These are phyloP conservation scores for Neuroterus valhalla DNA, from an alignment of 1,140 invertebrate species.

Conservation along the genomic window DNA sequence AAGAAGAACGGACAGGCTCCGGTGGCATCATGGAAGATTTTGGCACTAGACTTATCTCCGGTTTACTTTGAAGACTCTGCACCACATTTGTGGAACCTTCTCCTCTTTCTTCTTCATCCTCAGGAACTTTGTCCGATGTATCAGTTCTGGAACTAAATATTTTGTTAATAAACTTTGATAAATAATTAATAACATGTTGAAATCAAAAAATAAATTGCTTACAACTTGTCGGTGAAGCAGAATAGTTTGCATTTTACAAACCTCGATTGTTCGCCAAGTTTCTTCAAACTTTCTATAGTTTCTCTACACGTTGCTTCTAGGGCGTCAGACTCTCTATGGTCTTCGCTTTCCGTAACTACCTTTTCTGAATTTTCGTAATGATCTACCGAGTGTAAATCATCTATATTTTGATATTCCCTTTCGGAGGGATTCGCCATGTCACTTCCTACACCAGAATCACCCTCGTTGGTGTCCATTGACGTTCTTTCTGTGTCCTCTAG, in stretches of 20 bases:
- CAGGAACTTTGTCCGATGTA: conserved; percentile 38
- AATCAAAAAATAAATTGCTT: background rate
- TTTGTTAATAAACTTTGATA: background rate
- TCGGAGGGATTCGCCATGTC: conserved; percentile 72
- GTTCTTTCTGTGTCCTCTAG: conserved; percentile 67
- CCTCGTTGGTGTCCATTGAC: conserved; percentile 69
- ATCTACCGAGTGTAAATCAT: conserved; percentile 63
- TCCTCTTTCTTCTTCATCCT: conserved; percentile 44
- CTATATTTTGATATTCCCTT: conserved; percentile 70
- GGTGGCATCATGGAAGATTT: conserved; percentile 54
- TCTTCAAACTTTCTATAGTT: conserved; percentile 72
- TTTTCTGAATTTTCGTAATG: conserved; percentile 65
- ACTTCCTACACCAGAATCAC: conserved; percentile 72
- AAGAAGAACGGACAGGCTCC: conserved; percentile 22
- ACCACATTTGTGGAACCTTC: conserved; percentile 42
- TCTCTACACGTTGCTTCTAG: conserved; percentile 71
- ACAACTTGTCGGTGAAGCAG: background rate
- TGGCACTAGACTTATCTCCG: conserved; percentile 60
- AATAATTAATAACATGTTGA: background rate
- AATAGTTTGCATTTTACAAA: conserved; percentile 39
- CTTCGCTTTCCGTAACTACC: conserved; percentile 59
- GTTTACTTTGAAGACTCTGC: conserved; percentile 52
- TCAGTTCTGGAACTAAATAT: conserved; percentile 57
- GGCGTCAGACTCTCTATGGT: conserved; percentile 68
- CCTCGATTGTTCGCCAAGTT: conserved; percentile 72